phyloP scores from a whole-genome alignment of 2,113 vertebrate genomes.

The Hyaena hyaena region DNA sequence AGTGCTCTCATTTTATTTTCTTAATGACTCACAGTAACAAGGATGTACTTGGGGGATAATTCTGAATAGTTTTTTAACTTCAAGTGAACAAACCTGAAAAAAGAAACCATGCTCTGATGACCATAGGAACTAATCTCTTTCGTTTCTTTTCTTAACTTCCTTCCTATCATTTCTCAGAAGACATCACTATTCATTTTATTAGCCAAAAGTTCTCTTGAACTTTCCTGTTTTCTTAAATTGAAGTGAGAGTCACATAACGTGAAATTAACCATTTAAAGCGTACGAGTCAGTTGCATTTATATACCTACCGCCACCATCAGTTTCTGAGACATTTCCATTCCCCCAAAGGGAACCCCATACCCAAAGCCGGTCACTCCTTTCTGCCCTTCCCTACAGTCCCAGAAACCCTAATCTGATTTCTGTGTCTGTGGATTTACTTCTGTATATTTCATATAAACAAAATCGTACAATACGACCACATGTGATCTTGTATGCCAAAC shows the following conservation, averaged over 20 bases:
- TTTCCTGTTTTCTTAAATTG: background rate
- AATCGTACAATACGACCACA: background rate
- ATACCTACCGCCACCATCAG: fast-evolving
- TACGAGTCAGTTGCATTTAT: fast-evolving
- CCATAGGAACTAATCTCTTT: background rate
- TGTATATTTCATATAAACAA: background rate
- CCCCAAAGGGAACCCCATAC: fast-evolving
- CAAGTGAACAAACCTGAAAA: background rate
- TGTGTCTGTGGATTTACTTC: background rate
- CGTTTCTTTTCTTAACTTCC: background rate
- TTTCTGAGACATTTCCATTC: background rate
- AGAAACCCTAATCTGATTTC: too few relatives aligned
- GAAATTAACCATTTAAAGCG: background rate
- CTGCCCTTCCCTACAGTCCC: background rate
- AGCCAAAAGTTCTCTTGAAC: background rate
- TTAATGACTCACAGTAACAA: background rate
- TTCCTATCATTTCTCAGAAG: background rate
- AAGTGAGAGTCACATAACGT: background rate
- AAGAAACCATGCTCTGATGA: background rate
- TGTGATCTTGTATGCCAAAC: background rate
- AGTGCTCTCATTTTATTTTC: background rate
- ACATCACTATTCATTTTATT: background rate
- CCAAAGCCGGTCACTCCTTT: fast-evolving
- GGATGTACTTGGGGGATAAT: background rate
- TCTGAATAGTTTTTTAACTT: background rate